Conservation (phyloP, 2,113 vertebrate species). For the Galemys pyrenaicus region DNA sequence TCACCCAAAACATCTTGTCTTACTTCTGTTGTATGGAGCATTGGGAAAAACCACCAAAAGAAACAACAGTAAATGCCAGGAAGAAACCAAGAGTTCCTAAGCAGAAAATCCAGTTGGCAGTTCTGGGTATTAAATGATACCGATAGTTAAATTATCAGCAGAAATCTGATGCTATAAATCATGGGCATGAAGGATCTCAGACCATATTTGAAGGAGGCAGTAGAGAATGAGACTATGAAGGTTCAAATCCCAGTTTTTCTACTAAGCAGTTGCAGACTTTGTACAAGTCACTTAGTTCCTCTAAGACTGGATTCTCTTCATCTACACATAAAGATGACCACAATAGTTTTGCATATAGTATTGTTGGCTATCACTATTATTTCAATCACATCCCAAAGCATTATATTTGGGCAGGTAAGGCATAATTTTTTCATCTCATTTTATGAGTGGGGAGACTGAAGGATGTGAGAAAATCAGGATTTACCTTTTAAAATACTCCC, state of each 20-base stretch:
- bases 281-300: neutral
- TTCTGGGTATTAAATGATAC: neutral
- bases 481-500: neutral
- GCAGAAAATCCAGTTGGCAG: conserved; percentile 7
- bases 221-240: neutral
- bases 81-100: neutral
- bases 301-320: neutral
- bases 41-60: neutral
- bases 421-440: neutral
- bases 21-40: neutral
- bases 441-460: neutral
- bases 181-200: neutral
- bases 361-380: neutral
- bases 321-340: neutral
- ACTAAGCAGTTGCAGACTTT: neutral
- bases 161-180: neutral
- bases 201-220: neutral
- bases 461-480: neutral
- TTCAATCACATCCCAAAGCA: neutral
- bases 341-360: neutral
- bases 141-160: neutral
- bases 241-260: neutral
- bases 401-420: neutral
- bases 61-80: neutral
- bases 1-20: conserved; percentile 20